phyloP scores from a whole-genome alignment of 2,888 invertebrate genomes.

The Erebia ligea region DNA sequence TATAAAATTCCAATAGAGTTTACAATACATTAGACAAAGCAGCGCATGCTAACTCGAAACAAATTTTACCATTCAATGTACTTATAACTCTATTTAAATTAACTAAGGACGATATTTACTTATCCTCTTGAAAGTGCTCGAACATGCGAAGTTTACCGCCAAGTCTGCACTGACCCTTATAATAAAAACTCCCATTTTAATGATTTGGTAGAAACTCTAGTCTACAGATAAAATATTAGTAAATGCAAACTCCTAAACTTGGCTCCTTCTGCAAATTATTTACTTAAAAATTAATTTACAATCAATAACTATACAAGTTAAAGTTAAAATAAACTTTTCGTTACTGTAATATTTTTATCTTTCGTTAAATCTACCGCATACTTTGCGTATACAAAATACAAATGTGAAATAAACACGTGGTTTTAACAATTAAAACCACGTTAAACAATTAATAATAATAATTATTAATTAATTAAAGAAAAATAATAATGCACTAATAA shows the following conservation, averaged over 20 bases:
- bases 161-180: neutral
- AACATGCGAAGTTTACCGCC: neutral
- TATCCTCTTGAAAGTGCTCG: neutral
- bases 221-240: constrained; percentile 79
- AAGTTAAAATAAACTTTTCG: constrained; percentile 23
- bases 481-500: neutral
- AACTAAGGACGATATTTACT: neutral
- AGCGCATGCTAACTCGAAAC: neutral
- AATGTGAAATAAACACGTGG: constrained; percentile 23
- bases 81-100: neutral
- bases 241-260: constrained; percentile 77
- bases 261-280: constrained; percentile 51
- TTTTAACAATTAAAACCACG: constrained; percentile 1
- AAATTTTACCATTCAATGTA: neutral
- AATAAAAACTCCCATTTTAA: constrained; percentile 59
- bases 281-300: constrained; percentile 58
- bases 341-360: constrained; percentile 5
- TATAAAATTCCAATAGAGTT: neutral
- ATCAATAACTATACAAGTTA: constrained; percentile 44
- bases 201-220: constrained; percentile 79
- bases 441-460: constrained; percentile 8
- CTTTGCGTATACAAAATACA: constrained; percentile 18
- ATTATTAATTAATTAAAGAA: neutral
- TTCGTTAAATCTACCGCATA: constrained; percentile 18
- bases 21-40: neutral